Base-by-base conservation (phyloP, 2,113 vertebrate genomes). In the Ameiurus melas region DNA sequence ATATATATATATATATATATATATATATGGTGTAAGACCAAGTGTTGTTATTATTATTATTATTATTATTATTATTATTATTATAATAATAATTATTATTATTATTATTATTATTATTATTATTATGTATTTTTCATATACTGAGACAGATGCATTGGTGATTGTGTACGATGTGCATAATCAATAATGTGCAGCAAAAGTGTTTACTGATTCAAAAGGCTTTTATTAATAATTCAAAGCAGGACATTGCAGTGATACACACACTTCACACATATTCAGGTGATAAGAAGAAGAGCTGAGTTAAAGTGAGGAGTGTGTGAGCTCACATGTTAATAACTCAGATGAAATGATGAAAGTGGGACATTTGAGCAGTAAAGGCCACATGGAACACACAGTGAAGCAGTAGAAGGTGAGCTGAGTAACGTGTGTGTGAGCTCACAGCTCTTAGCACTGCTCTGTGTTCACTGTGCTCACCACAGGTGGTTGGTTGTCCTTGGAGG, bases 381-480 rank as follows among this genome's bases (percentile, higher is more conserved):
- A 84, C 60, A 84, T 84, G 36, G 51, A 51, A 17, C 58, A 43
- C 60, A 66, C 82, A 66, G 81, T 64, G 36, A n/a, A n/a, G n/a
- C n/a, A n/a, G n/a, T n/a, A n/a, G n/a, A n/a, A n/a, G n/a, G n/a
- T n/a, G n/a, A n/a, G n/a, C n/a, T n/a, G n/a, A n/a, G n/a, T n/a
- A n/a, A n/a, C n/a, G n/a, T n/a, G n/a, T n/a, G n/a, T n/a, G n/a
- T n/a, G n/a, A n/a, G n/a, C n/a, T n/a, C n/a, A n/a, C n/a, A n/a
- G n/a, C n/a, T n/a, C n/a, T n/a, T n/a, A n/a, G n/a, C n/a, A n/a
- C n/a, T n/a, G n/a, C n/a, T n/a, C n/a, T n/a, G n/a, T n/a, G n/a
- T n/a, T n/a, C n/a, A n/a, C n/a, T n/a, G n/a, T n/a, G n/a, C n/a
- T n/a, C n/a, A n/a, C n/a, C n/a, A n/a, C n/a, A n/a, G n/a, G n/a